phyloP scores from a whole-genome alignment of 2,113 vertebrate genomes.

The Myxocyprinus asiaticus region DNA sequence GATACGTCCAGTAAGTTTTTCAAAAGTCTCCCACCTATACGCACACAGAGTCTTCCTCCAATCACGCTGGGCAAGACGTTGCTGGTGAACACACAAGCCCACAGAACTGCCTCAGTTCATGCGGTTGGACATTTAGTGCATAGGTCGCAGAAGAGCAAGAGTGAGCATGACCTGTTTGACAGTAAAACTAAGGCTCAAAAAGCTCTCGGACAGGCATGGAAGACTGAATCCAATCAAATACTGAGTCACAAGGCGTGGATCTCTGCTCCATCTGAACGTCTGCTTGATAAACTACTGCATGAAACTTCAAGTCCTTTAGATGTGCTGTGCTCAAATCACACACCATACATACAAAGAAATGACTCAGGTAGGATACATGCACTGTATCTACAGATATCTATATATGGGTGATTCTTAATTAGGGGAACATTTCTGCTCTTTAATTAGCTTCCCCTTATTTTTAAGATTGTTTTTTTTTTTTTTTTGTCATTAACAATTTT shows the following conservation, averaged over 20 bases:
- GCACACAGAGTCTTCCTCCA: constrained; percentile 82
- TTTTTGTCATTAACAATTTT: too few relatives aligned
- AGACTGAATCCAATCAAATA: constrained; percentile 65
- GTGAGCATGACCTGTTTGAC: constrained; percentile 79
- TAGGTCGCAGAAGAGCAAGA: constrained; percentile 79
- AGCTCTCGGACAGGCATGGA: constrained; percentile 70
- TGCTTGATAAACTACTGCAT: constrained; percentile 68
- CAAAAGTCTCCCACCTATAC: constrained; percentile 74
- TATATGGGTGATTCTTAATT: background rate
- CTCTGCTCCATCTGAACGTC: constrained; percentile 69
- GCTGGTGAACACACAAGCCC: constrained; percentile 65
- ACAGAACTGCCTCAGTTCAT: constrained; percentile 58
- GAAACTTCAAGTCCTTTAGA: constrained; percentile 65
- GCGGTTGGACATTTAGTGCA: constrained; percentile 63
- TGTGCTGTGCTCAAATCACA: constrained; percentile 67
- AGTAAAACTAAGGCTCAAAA: constrained; percentile 67
- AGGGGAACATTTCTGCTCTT: background rate
- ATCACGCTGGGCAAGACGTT: constrained; percentile 73
- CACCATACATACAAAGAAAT: constrained; percentile 73
- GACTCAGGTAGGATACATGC: constrained; percentile 74
- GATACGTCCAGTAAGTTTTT: constrained; percentile 63
- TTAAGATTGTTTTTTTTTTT: too few relatives aligned
- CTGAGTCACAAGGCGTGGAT: constrained; percentile 73
- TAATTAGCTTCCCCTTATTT: too few relatives aligned
- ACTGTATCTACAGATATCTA: background rate